A percentile compares a stretch with the other conserved stretches of the same genome.
Evolutionary conservation across 1,140 invertebrate genomes (phyloP).

Genomic region (Tetranychus urticae): DNA sequence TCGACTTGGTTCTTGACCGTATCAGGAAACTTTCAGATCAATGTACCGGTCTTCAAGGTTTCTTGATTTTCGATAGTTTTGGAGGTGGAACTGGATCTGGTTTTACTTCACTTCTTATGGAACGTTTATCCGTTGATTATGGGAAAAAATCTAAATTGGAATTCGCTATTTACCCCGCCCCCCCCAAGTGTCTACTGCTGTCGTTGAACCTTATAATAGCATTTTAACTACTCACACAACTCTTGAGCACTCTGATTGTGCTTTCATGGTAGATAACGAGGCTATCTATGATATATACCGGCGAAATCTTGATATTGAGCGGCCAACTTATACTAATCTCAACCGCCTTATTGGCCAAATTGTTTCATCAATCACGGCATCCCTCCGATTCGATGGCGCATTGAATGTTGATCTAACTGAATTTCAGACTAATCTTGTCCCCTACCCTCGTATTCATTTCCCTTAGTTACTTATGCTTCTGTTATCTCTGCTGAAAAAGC

Average conservation of each 20-base stretch:
- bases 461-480: conserved; percentile 59
- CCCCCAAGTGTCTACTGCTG: conserved; percentile 40
- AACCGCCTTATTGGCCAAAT: conserved; percentile 31
- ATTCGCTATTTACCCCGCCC: conserved; percentile 52
- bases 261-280: conserved; percentile 47
- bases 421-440: conserved; percentile 41
- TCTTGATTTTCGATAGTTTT: conserved; percentile 28
- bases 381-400: conserved; percentile 41
- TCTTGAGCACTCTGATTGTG: conserved; percentile 51
- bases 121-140: conserved; percentile 39
- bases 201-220: conserved; percentile 73
- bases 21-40: conserved; percentile 19
- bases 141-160: conserved; percentile 45
- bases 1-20: conserved; percentile 49
- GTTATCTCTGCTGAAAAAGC: conserved; percentile 62
- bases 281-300: conserved; percentile 46
- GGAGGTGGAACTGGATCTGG: conserved; percentile 39
- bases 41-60: conserved; percentile 23
- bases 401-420: conserved; percentile 42
- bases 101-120: conserved; percentile 45
- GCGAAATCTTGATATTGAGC: conserved; percentile 33
- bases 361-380: conserved; percentile 33
- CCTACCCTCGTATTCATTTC: conserved; percentile 33
- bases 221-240: conserved; percentile 51
- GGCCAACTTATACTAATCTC: conserved; percentile 31